Evolutionary conservation across 2,888 invertebrate genomes (phyloP), one percentile per base, ranked within the genome.

Genomic region (Laspeyria flexula): DNA sequence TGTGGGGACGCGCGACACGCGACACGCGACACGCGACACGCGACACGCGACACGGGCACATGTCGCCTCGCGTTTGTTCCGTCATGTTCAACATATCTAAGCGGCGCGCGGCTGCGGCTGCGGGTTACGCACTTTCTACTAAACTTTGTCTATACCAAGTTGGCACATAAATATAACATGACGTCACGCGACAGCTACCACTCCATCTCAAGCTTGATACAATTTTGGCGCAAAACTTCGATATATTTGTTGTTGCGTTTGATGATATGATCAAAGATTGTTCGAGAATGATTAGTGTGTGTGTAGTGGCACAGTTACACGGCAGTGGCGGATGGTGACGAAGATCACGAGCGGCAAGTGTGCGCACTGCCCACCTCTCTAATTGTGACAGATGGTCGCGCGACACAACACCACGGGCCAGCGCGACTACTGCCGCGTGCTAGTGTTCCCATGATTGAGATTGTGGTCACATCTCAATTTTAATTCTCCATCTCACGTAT

Each of bases 261-360:
- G 23, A 35, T 51, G 27, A n/a, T n/a, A n/a, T n/a, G n/a, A n/a
- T n/a, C n/a, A 37, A 40, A 11, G 9, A 18, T 7, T 31, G 35
- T n/a, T n/a, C n/a, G n/a, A n/a, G n/a, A n/a, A n/a, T n/a, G n/a
- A n/a, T n/a, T n/a, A n/a, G n/a, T n/a, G n/a, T n/a, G n/a, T n/a
- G n/a, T n/a, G n/a, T n/a, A n/a, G n/a, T n/a, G n/a, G n/a, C n/a
- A n/a, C n/a, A n/a, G n/a, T n/a, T n/a, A 47, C 39, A 21, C 23
- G 39, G 30, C 39, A 39, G 43, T 53, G 29, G 43, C 43, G 39
- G 34, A 47, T 47, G 29, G 43, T 47, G 39, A 3, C 21, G 25
- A 34, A 35, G 43, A 34, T 39, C 33, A 27, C 45, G 18, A 27
- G 34, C 12, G 21, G n/a, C 33, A 15, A 42, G 42, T 31, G 42